A percentile compares a stretch with the other conserved stretches of the same genome.
phyloP scores from a whole-genome alignment of 2,113 vertebrate genomes.

The Dicrurus megarhynchus region DNA sequence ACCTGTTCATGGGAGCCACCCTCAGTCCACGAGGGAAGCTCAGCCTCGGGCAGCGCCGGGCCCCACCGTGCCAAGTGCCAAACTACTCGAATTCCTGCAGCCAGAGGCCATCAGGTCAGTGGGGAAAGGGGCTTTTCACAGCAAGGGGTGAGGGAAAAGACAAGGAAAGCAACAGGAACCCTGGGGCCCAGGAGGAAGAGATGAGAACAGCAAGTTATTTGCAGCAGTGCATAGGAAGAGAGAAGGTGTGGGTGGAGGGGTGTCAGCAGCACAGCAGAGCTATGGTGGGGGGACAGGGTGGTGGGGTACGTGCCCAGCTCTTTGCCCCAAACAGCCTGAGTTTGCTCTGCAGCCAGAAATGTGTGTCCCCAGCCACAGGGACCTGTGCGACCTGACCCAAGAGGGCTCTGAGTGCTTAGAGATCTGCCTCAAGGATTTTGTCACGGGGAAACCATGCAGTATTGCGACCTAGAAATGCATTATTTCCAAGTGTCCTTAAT shows the following conservation, averaged over 20 bases:
- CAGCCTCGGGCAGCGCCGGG: background rate
- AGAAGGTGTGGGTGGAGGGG: background rate
- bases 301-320: background rate
- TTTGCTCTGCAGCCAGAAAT: background rate
- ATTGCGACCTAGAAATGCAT: background rate
- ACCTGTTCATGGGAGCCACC: background rate
- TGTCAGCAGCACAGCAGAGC: background rate
- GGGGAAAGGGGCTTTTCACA: background rate
- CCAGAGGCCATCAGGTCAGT: background rate
- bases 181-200: background rate
- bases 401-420: background rate
- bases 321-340: background rate
- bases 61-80: background rate
- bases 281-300: fast-evolving
- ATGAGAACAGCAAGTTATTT: background rate
- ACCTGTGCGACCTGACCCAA: background rate
- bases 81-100: background rate
- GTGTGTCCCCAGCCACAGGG: background rate
- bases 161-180: background rate
- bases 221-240: background rate
- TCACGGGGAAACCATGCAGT: background rate
- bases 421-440: background rate
- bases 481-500: constrained; percentile 29
- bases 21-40: background rate
- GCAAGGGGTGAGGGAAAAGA: background rate